Base-by-base conservation (phyloP, 2,113 vertebrate species). In the Petroica traversi region DNA sequence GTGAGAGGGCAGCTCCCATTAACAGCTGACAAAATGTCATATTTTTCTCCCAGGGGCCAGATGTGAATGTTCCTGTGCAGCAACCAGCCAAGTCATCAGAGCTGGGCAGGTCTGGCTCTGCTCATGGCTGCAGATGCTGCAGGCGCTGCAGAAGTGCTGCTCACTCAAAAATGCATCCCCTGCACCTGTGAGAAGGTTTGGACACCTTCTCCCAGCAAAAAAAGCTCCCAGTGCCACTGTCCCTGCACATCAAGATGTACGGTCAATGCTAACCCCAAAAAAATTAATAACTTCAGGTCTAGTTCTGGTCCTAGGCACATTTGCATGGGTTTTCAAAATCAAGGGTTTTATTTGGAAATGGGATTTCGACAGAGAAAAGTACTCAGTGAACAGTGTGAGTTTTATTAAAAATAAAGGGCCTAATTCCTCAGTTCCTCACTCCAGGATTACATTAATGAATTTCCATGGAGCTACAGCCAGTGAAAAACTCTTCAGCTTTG, bases 371-470 rank as follows among this genome's bases (percentile, higher is more conserved):
- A 38, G 24, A 82, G 29, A 24, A 87, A 92, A 46, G 7, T 52
- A 34, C 31, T 80, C 36, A 17, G 48, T 14, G 63, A 67, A 34
- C 48, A 91, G 55, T 79, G 55, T 4, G 15, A 90, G 16, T 80
- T 95, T 88, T 93, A 95, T 93, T 80, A 85, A 83, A 89, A 92
- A 71, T 58, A 76, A 89, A 71, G 46, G 38, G 24, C 17, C 12
- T 94, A 66, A 89, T 89, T 85, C 85, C 55, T 88, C 24, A 51
- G 14, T 69, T 92, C 62, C 77, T 90, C 68, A 85, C 9, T 48
- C 19, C 25, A 57, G 79, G 79, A 80, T 92, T 76, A 85, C 7
- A 48, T 40, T 52, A 88, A 85, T 90, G 36, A 85, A 71, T 79
- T 91, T 94, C 63, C 22, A 11, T 38, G 23, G 34, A 92, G 54